A percentile compares a stretch with the other conserved stretches of the same genome.
Conservation (phyloP, 2,797 vertebrate species). For the Tapera naevia region DNA sequence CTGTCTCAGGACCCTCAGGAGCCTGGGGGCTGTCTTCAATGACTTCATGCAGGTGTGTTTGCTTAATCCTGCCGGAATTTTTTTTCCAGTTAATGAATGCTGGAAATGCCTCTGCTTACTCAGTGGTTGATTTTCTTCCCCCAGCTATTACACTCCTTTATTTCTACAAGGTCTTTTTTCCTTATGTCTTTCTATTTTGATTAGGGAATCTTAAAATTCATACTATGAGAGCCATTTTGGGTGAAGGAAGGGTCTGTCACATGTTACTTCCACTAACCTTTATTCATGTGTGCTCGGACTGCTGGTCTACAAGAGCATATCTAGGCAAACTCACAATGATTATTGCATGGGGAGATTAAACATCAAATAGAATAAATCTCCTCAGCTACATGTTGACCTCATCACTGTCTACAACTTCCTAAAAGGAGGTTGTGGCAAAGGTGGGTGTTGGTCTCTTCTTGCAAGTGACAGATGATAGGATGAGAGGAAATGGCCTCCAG, state of each 20-base stretch:
- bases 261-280: neutral
- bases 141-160: neutral
- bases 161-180: neutral
- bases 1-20: accelerated
- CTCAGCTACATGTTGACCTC: neutral
- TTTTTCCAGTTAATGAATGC: neutral
- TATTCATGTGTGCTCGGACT: neutral
- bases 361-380: neutral
- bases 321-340: neutral
- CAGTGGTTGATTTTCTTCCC: neutral
- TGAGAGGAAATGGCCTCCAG: too few relatives aligned
- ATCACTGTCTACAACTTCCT: too few relatives aligned
- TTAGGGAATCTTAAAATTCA: neutral
- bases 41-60: neutral
- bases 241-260: neutral
- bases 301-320: neutral
- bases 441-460: too few relatives aligned
- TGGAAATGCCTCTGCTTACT: neutral
- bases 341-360: neutral
- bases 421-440: too few relatives aligned
- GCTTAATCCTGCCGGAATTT: neutral
- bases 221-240: neutral
- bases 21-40: neutral
- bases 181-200: neutral
- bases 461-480: too few relatives aligned